Evolutionary conservation across 1,140 invertebrate species (phyloP), one percentile per base, ranked within the genome.

Genomic region (Whitmania pigra): DNA sequence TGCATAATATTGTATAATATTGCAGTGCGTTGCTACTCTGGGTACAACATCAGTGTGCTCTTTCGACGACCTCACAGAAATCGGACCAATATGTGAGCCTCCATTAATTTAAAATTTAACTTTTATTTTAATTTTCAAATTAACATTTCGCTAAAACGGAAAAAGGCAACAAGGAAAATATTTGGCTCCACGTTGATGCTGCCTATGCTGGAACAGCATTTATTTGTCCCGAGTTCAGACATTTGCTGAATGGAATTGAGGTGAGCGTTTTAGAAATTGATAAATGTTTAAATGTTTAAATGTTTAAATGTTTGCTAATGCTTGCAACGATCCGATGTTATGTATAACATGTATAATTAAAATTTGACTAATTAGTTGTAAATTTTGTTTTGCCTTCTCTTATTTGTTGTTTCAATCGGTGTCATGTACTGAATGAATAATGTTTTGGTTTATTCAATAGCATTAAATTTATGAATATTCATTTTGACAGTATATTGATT

Each of bases 181-280:
- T 95, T 2, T 97, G 93, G 92, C 80, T 94, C 1, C 94, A 97
- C 79, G 87, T 97, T 0, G 94, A 97, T 80, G 93, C 93, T 0
- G 93, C 94, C 2, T 97, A 97, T 80, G 93, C 93, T 0, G 93
- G 88, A 11, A 80, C 78, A 4, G 87, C 94, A 1, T 93, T 97
- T 77, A 91, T 97, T 73, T 98, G 94, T 78, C 91, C 92, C 0
- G 94, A 98, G 84, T 94, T 89, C 78, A 87, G 92, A 25, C 87
- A 92, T 77, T 83, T 92, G 18, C 88, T 94, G 76, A 88, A 90
- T 75, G 94, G 94, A 15, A 83, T 95, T 6, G 92, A 97, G 79
- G 83, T 84, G 76, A 22, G 27, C 36, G 9, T 27, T 31, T 49
- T 49, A 7, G 15, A 11, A 49, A 49, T 49, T 49, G 13, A 49